Evolutionary conservation across 2,797 vertebrate genomes (phyloP), one percentile per base, ranked within the genome.

Genomic region (Microtus obscurus): DNA sequence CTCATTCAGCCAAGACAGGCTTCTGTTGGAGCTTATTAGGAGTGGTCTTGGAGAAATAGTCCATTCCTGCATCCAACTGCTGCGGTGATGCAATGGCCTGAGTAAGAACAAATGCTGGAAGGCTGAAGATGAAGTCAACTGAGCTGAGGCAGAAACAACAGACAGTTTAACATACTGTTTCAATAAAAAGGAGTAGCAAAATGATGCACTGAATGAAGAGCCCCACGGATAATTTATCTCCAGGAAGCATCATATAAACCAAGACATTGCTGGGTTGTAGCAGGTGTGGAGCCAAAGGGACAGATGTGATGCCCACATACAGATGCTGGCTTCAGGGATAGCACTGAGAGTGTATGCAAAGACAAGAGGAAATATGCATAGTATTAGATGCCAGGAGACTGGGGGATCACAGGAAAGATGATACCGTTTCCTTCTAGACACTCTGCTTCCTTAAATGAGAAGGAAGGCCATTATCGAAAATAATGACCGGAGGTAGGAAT

Each of bases 401-500:
- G 51, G 81, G 13, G 34, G 34, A 53, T 74, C 73, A 90, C 14
- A 86, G 87, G 43, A 71, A 95, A 61, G 69, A 77, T 19, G 5
- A 82, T 6, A 21, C 29, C 4, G 0, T 78, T 91, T 87, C 93
- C 45, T 77, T 65, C 17, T 17, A 14, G 7, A 16, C 61, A 37
- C 63, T 78, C 92, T 79, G 37, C 78, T 95, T 96, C 67, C 53
- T 96, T 56, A 80, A 56, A 23, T 79, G 37, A 65, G 29, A 94
- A 93, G 21, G 73, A 48, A 56, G 4, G 79, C 87, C 45, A 69
- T 91, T 85, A 81, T 48, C 11, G 56, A 80, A 77, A 78, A 76
- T 25, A 4, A 37, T 86, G 51, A 90, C 83, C 37, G 76, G 6
- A 37, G 11, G 12, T 37, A 53, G 63, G 17, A 7, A 93, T 69